A percentile compares a stretch with the other conserved stretches of the same genome.
Conservation (phyloP, 2,113 vertebrate genomes). For the Ceyx melanurus region DNA sequence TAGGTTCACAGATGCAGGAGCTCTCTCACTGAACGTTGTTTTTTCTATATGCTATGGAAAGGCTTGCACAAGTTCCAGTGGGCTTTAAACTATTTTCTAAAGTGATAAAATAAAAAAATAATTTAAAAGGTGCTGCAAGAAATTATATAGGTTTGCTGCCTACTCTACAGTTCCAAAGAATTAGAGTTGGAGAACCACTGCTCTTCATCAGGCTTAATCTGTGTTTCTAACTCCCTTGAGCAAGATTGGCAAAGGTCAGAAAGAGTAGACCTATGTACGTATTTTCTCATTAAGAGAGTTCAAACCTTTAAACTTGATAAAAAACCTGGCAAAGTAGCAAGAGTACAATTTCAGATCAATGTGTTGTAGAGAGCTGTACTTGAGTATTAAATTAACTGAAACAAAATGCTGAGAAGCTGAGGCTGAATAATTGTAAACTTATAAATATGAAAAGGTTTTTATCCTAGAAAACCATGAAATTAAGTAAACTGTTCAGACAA, state of each 20-base stretch:
- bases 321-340: background rate
- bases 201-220: background rate
- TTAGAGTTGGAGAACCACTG: background rate
- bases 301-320: background rate
- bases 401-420: background rate
- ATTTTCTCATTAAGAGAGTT: background rate
- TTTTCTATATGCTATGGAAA: background rate
- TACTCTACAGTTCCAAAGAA: background rate
- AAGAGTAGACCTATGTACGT: background rate
- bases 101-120: background rate
- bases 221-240: background rate
- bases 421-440: background rate
- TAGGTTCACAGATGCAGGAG: background rate
- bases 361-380: background rate
- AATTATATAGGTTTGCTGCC: background rate
- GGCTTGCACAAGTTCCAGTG: background rate
- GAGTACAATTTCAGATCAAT: background rate
- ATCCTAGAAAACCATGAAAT: background rate
- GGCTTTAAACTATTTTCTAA: background rate
- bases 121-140: background rate
- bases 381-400: background rate
- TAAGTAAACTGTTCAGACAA: background rate
- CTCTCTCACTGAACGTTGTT: background rate
- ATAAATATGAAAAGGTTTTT: background rate
- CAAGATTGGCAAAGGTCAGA: background rate